Evolutionary conservation across 2,888 invertebrate species (phyloP), one percentile per base, ranked within the genome.

Genomic region (Rhorus exstirpatorius): DNA sequence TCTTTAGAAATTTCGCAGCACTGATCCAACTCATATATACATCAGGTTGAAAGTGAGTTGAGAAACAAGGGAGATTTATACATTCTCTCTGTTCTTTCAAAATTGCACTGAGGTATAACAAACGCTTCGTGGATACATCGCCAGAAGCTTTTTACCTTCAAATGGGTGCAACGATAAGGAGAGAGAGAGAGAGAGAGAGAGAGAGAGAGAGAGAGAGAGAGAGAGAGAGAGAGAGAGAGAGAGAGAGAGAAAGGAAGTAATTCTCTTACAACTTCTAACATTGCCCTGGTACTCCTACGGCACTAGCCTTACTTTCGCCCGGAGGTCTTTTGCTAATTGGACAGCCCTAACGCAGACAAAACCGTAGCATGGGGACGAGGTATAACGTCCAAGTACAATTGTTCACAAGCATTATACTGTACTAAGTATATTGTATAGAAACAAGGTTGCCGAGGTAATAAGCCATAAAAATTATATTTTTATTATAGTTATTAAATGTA

Each of bases 241-340:
- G 55, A 26, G 31, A 38, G 51, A 67, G 7, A 51, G 51, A n/a
- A 19, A 21, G 12, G 6, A 26, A 6, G 19, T 10, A 8, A 53
- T 51, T 38, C 35, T 44, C 19, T 21, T 21, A 12, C 14, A 26
- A 53, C 19, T 71, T 49, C 58, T 51, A n/a, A 55, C 4, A 14
- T 58, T 58, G 58, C 26, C 46, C 58, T 44, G 21, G 21, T 31
- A 19, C 61, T 55, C 8, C 65, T 41, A 35, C 21, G 10, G 74
- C 26, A 65, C 51, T 41, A 63, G 51, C 26, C 55, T 70, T 55
- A 68, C 72, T 49, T 61, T 10, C 6, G 55, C 77, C 77, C 44
- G 14, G 77, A 72, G 81, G 81, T 46, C 77, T 65, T 53, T 77
- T 74, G 68, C 72, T 81, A 81, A 81, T 81, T 81, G 81, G 77